Conservation (phyloP, 2,888 invertebrate genomes). For the Callosobruchus maculatus region DNA sequence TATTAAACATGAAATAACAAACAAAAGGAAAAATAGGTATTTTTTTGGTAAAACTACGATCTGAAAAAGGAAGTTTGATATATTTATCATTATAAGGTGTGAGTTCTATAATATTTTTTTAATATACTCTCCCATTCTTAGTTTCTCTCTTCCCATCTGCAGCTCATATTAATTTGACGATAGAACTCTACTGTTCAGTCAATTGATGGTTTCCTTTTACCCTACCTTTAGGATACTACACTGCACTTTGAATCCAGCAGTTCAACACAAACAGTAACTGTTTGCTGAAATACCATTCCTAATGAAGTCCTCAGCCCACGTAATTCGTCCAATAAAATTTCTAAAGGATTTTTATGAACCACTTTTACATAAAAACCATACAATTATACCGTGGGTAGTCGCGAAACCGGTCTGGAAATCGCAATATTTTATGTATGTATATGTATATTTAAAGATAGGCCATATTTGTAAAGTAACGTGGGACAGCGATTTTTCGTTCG, state of each 20-base stretch:
- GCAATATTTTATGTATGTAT: constrained; percentile 34
- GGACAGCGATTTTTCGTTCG: constrained; percentile 17
- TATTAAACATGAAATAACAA: too few species aligned
- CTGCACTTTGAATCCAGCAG: neutral
- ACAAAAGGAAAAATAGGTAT: too few species aligned
- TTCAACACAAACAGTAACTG: neutral
- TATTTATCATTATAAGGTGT: too few species aligned
- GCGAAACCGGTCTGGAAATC: constrained; percentile 41
- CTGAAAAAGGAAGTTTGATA: too few species aligned
- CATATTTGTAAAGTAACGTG: constrained; percentile 34
- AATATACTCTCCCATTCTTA: too few species aligned
- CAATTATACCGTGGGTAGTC: constrained; percentile 33
- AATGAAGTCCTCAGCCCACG: constrained; percentile 28
- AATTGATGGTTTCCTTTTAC: too few species aligned
- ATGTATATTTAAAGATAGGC: constrained; percentile 33
- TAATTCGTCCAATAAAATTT: constrained; percentile 18
- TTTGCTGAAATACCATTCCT: constrained; percentile 14
- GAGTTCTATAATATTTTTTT: too few species aligned
- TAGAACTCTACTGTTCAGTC: too few species aligned
- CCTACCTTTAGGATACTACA: neutral
- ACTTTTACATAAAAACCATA: constrained; percentile 29
- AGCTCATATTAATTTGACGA: too few species aligned
- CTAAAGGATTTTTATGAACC: constrained; percentile 28
- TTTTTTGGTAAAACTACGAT: too few species aligned
- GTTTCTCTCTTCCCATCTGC: too few species aligned